Conservation (phyloP, 92 coral and sea anemone genomes). For the Umimayanthus chanpuru region DNA sequence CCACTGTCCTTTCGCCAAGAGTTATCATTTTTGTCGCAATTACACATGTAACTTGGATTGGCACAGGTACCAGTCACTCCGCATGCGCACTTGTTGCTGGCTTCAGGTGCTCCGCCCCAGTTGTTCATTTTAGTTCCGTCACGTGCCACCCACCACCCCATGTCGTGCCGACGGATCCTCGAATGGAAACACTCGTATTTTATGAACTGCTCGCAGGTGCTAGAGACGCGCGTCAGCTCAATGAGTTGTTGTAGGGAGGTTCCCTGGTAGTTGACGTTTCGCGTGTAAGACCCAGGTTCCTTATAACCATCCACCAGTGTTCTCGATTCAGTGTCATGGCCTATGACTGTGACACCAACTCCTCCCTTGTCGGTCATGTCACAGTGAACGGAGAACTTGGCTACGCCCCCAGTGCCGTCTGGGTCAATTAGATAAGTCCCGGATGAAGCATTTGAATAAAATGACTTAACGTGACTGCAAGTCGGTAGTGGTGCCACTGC, state of each 20-base stretch:
- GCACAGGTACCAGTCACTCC: slow-evolving; percentile 42
- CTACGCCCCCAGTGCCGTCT: not conserved
- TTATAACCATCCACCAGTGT: slow-evolving; percentile 30
- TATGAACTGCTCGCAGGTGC: slow-evolving; percentile 45
- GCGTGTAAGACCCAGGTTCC: not conserved
- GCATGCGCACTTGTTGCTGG: slow-evolving; percentile 54
- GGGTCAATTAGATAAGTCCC: not conserved
- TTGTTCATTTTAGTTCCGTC: too few species aligned
- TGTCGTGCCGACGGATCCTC: not conserved
- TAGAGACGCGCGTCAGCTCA: slow-evolving; percentile 19
- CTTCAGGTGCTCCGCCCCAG: slow-evolving; percentile 48
- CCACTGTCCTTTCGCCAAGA: slow-evolving; percentile 54
- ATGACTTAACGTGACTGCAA: not conserved
- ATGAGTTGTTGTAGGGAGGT: slow-evolving; percentile 5
- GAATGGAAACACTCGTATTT: slow-evolving; percentile 44
- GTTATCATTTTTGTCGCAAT: slow-evolving; percentile 47
- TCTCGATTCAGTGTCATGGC: too few species aligned
- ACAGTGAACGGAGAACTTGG: too few species aligned
- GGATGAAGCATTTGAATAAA: not conserved
- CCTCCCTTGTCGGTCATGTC: too few species aligned
- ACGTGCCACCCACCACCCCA: slow-evolving; percentile 52
- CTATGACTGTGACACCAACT: too few species aligned
- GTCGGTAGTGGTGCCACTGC: too few species aligned
- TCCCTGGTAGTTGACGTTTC: not conserved
- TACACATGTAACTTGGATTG: too few species aligned